Conservation (phyloP, 2,113 vertebrate genomes). For the Pteruthius melanotis region DNA sequence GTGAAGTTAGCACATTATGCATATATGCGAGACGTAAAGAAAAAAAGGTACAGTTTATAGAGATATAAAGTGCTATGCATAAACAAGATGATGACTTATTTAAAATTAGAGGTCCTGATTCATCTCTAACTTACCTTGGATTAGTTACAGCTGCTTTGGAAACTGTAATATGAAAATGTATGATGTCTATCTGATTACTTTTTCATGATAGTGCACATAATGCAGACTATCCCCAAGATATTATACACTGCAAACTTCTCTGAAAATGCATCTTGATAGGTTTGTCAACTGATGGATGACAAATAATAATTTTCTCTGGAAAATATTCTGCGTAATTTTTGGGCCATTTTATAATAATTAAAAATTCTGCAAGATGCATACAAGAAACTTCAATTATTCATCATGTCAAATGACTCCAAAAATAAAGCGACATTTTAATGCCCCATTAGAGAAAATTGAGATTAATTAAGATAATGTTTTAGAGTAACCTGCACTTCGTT, state of each 20-base stretch:
- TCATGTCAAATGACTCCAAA: not conserved
- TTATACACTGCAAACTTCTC: not conserved
- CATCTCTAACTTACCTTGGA: not conserved
- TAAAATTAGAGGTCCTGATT: not conserved
- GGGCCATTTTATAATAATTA: not conserved
- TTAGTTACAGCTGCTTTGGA: not conserved
- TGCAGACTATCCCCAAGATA: not conserved
- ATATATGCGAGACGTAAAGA: not conserved
- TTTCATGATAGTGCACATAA: not conserved
- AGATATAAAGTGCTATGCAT: not conserved
- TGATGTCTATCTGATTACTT: not conserved
- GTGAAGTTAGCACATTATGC: not conserved
- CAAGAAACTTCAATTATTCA: not conserved
- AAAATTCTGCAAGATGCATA: not conserved
- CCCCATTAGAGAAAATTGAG: not conserved
- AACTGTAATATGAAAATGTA: not conserved
- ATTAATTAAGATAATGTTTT: not conserved
- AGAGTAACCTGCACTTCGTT: not conserved
- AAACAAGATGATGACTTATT: not conserved
- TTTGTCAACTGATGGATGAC: not conserved
- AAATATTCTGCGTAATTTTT: not conserved
- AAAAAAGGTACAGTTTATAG: not conserved
- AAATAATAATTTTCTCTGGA: not conserved
- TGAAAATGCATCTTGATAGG: not conserved
- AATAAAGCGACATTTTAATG: not conserved